Evolutionary conservation across 1,140 invertebrate species (phyloP).

Genomic region (Pollicipes pollicipes): DNA sequence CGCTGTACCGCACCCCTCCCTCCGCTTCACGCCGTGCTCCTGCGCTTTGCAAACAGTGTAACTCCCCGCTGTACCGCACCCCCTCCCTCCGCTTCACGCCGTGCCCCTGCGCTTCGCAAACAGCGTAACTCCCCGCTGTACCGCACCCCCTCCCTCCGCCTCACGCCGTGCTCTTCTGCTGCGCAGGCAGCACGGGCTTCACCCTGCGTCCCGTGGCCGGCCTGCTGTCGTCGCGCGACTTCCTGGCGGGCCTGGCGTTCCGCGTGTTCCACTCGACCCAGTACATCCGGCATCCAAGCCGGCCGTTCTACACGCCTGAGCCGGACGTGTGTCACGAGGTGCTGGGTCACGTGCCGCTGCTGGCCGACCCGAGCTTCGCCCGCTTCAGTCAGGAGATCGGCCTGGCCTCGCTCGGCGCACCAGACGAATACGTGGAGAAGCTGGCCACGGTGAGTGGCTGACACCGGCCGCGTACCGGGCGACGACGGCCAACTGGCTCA

Average conservation of each 20-base stretch:
- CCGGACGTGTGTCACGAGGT: slow-evolving; percentile 96
- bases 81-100: too few species aligned
- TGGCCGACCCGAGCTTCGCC: slow-evolving; percentile 92
- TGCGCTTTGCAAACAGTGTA: too few species aligned
- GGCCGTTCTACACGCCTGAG: slow-evolving; percentile 93
- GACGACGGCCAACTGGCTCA: neutral
- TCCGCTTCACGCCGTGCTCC: too few species aligned
- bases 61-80: too few species aligned
- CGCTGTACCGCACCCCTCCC: too few species aligned
- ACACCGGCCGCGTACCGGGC: neutral
- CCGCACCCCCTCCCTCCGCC: slow-evolving; percentile 79
- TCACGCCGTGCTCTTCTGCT: slow-evolving; percentile 84
- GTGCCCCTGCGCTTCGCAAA: too few species aligned
- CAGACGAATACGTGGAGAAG: slow-evolving; percentile 93
- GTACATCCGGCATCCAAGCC: slow-evolving; percentile 88
- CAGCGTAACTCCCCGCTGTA: too few species aligned
- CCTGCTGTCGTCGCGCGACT: slow-evolving; percentile 88
- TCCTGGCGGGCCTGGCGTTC: slow-evolving; percentile 91
- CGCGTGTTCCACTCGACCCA: slow-evolving; percentile 98
- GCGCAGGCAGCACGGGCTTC: slow-evolving; percentile 92
- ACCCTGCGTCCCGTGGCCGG: slow-evolving; percentile 90
- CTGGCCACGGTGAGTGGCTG: slow-evolving; percentile 67
- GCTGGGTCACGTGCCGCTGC: slow-evolving; percentile 86
- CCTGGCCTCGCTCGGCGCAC: slow-evolving; percentile 72
- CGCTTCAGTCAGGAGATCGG: slow-evolving; percentile 69